phyloP scores from a whole-genome alignment of 2,888 invertebrate species.

The Cosmopolites sordidus region DNA sequence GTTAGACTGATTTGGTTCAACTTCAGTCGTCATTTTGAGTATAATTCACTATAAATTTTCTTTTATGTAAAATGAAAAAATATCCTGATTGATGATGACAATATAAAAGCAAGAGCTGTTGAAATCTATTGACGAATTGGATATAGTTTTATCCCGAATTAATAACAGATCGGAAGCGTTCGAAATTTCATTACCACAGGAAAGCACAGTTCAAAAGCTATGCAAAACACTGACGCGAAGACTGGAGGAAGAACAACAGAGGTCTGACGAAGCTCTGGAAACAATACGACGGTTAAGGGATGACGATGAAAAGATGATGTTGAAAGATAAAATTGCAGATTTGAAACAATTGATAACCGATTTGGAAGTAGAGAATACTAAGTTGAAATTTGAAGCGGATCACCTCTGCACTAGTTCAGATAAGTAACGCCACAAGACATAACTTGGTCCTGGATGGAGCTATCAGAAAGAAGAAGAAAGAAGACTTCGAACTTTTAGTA shows the following conservation, averaged over 20 bases:
- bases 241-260: conserved; percentile 31
- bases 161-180: conserved; percentile 29
- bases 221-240: conserved; percentile 27
- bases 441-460: too few species aligned
- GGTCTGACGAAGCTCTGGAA: conserved; percentile 30
- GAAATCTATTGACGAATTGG: conserved; percentile 31
- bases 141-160: conserved; percentile 30
- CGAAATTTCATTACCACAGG: conserved; percentile 26
- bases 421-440: too few species aligned
- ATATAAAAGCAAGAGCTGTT: conserved; percentile 28
- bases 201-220: conserved; percentile 25
- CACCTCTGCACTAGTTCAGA: too few species aligned
- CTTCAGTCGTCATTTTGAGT: too few species aligned
- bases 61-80: too few species aligned
- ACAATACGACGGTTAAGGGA: conserved; percentile 30
- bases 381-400: conserved; percentile 32
- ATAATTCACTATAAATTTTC: too few species aligned
- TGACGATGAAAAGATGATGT: conserved; percentile 33
- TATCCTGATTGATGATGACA: too few species aligned
- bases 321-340: conserved; percentile 32
- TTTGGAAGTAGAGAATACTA: conserved; percentile 34
- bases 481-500: too few species aligned
- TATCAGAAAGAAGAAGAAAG: too few species aligned
- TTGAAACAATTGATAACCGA: conserved; percentile 33
- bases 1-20: too few species aligned